Base-by-base conservation (phyloP, 2,113 vertebrate species). In the Oncorhynchus tshawytscha region DNA sequence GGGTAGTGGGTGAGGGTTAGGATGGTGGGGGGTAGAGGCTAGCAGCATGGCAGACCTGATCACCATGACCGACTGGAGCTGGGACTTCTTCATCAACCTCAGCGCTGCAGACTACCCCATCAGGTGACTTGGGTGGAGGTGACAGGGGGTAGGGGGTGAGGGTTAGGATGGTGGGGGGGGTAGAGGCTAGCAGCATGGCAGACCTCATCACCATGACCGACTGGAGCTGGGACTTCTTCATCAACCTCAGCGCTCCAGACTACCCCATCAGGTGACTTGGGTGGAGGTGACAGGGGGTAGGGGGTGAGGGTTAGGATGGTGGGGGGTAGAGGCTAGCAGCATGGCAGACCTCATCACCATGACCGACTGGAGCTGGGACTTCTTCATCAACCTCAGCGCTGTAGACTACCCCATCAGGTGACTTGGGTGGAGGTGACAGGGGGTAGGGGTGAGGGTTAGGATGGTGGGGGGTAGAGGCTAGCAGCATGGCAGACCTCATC, bases 51-150 rank as follows among this genome's bases (percentile, higher is more conserved):
- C 90, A 16, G 97, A 99, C 88, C 91, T 99, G 12, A 93, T 99
- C 91, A 94, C 96, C 79, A 99, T 99, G 96, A 92, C 85, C 24
- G 96, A 99, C 90, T 99, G 98, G 98, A 94, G 90, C 29, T 99
- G 98, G 98, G 98, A 99, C 88, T 99, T 99, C 94, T 99, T 99
- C 93, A 99, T 99, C 88, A 99, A 99, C 93, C 95, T 99, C 88
- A 99, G 98, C 6, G 98, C 96, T 4, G 97, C 98, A 0, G 97
- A 99, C 91, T 99, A 99, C 76, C 98, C 97, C 0, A 98, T 98
- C 34, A 39, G 5, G 64, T 25, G 25, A 66, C 24, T 13, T 2
- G 25, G 24, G 12, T 25, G 25, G 64, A 22, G 24, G 64, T 31
- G 29, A 5, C 29, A 31, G 29, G 29, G 70, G 16, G 9, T 3